A percentile compares a stretch with the other conserved stretches of the same genome.
Evolutionary conservation across 1,140 invertebrate genomes (phyloP).

Genomic region (Magallana gigas): DNA sequence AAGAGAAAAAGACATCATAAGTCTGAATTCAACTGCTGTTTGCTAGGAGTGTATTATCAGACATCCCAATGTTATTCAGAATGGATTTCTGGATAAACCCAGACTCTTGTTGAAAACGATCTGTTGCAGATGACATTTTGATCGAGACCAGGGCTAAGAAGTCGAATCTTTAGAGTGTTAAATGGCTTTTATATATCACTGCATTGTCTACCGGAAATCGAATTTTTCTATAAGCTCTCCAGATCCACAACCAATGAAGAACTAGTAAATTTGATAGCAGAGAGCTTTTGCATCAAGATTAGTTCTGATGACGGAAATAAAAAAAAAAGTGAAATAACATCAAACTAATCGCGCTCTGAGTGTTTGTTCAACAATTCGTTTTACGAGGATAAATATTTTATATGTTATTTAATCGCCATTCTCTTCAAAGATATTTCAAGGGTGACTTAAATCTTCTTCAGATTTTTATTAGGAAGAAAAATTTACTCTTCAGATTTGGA

Average conservation of each 20-base stretch:
- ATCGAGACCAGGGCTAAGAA: slow-evolving; percentile 25
- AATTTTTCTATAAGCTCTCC: not conserved
- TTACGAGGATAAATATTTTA: slow-evolving; percentile 16
- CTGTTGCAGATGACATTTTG: slow-evolving; percentile 31
- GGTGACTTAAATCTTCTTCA: slow-evolving; percentile 6
- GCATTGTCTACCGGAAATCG: slow-evolving; percentile 17
- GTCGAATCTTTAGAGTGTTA: slow-evolving; percentile 24
- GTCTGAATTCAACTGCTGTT: not conserved
- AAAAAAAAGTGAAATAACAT: not conserved
- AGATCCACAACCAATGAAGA: slow-evolving; percentile 1
- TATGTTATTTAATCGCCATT: not conserved
- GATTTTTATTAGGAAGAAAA: not conserved
- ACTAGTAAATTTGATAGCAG: not conserved
- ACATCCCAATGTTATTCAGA: not conserved
- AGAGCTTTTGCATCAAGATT: not conserved
- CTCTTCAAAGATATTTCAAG: slow-evolving; percentile 3
- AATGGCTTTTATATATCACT: slow-evolving; percentile 24
- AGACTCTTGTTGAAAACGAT: not conserved
- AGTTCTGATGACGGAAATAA: not conserved
- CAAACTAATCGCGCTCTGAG: not conserved
- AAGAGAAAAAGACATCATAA: not conserved
- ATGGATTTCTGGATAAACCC: not conserved
- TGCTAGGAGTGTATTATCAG: not conserved
- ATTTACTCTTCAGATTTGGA: not conserved
- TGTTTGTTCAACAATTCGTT: slow-evolving; percentile 20